Base-by-base conservation (phyloP, 2,113 vertebrate species). In the Tupaia chinensis region DNA sequence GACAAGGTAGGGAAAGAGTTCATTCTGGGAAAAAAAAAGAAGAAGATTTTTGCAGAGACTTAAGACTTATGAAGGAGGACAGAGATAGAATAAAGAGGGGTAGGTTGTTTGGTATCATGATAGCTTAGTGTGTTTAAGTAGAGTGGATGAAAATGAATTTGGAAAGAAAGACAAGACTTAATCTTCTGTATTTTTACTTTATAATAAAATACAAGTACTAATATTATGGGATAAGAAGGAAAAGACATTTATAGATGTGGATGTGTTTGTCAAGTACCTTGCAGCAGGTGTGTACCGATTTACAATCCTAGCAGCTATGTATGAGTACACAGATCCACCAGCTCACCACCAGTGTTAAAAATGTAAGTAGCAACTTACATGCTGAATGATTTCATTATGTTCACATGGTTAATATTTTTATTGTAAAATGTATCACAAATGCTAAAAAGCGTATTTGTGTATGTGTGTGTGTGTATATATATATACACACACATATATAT, bases 321-420 rank as follows among this genome's bases (percentile, higher is more conserved):
- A 7, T 9, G 25, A 70, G 9, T 25, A 82, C 5, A 56, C 20
- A 22, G 10, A 63, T 23, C 63, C 63, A 56, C 53, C 34, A 81
- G n/a, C 7, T 9, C 60, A 81, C 92, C 8, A 77, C 10, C 13
- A 23, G 27, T 19, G 27, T 79, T 79, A 53, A 32, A 87, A 73
- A 81, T 61, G 44, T 72, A 72, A 79, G 70, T 70, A 88, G 27
- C 20, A 87, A 76, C 3, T 32, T 66, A 65, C 16, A 13, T 68
- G 17, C 69, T 54, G 58, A 83, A 69, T 74, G 29, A 93, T 34
- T 86, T 78, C n/a, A 14, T 88, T 88, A 95, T 69, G 29, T 56
- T 87, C 60, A 54, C n/a, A 56, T 76, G 56, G 14, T 78, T 54
- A 53, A 77, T 4, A 22, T 90, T 89, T 78, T 76, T 70, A 79